Evolutionary conservation across 2,888 invertebrate genomes (phyloP).

Genomic region (Amphipyra berbera): DNA sequence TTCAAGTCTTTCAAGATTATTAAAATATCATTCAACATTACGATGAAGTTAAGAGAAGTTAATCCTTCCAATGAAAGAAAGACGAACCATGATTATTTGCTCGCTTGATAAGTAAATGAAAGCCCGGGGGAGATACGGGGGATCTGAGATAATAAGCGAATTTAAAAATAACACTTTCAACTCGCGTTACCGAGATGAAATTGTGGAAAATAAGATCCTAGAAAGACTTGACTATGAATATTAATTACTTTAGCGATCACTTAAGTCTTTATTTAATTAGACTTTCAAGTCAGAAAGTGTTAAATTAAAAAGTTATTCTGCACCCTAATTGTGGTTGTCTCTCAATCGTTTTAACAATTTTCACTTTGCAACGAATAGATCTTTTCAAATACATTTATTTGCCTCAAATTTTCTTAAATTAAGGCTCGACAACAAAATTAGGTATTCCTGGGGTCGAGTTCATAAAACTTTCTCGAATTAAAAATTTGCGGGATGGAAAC

Average conservation of each 20-base stretch:
- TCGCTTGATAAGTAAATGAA: conserved; percentile 29
- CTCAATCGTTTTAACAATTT: conserved; percentile 34
- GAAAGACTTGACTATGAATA: conserved; percentile 46
- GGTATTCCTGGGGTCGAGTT: conserved; percentile 4
- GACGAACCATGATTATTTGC: conserved; percentile 20
- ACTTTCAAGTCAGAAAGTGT: conserved; percentile 43
- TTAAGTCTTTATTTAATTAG: conserved; percentile 52
- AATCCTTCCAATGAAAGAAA: conserved; percentile 41
- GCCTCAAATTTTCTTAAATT: conserved; percentile 20
- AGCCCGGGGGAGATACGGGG: conserved; percentile 21
- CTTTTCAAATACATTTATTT: conserved; percentile 33
- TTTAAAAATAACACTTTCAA: conserved; percentile 42
- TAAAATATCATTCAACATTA: conserved; percentile 35
- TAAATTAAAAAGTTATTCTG: conserved; percentile 47
- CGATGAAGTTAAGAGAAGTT: conserved; percentile 27
- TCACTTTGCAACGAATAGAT: conserved; percentile 21
- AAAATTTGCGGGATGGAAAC: conserved; percentile 32
- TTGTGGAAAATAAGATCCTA: conserved; percentile 40
- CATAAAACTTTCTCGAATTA: conserved; percentile 35
- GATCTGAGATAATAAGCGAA: conserved; percentile 40
- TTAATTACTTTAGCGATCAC: conserved; percentile 54
- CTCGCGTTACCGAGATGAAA: conserved; percentile 37
- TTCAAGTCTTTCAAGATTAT: conserved; percentile 9
- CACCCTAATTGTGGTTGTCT: conserved; percentile 43
- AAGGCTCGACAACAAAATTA: conserved; percentile 20